These are phyloP conservation scores for Agonopterix subpropinquella DNA, from an alignment of 2,888 invertebrate genomes.

Conservation along the genomic window DNA sequence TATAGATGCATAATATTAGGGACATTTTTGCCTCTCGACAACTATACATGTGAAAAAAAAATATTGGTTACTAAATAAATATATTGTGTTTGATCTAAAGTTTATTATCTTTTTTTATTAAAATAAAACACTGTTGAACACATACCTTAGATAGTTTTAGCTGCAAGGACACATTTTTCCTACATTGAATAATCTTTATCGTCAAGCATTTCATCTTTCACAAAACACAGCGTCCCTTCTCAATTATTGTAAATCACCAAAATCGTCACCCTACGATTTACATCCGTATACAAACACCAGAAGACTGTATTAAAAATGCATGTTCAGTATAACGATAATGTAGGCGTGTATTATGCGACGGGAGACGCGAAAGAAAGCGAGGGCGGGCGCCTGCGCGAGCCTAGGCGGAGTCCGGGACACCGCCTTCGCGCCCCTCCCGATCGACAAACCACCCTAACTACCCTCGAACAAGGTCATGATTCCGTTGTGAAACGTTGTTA, in stretches of 20 bases:
- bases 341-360: conserved; percentile 63
- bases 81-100: too few species aligned
- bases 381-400: conserved; percentile 61
- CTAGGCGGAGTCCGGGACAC: conserved; percentile 49
- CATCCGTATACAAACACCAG: conserved; percentile 27
- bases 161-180: too few species aligned
- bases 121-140: too few species aligned
- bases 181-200: too few species aligned
- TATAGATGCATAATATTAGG: too few species aligned
- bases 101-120: too few species aligned
- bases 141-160: too few species aligned
- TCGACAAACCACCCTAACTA: not conserved
- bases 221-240: not conserved
- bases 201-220: not conserved
- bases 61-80: too few species aligned
- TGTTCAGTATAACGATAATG: conserved; percentile 67
- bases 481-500: not conserved
- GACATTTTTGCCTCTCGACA: too few species aligned
- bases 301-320: conserved; percentile 63
- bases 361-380: conserved; percentile 20
- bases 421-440: conserved; percentile 29
- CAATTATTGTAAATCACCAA: conserved; percentile 2
- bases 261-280: conserved; percentile 13
- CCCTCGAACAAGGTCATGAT: not conserved
- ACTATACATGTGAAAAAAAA: too few species aligned